Evolutionary conservation across 2,797 vertebrate genomes (phyloP).

Genomic region (Premnoplex brunnescens): DNA sequence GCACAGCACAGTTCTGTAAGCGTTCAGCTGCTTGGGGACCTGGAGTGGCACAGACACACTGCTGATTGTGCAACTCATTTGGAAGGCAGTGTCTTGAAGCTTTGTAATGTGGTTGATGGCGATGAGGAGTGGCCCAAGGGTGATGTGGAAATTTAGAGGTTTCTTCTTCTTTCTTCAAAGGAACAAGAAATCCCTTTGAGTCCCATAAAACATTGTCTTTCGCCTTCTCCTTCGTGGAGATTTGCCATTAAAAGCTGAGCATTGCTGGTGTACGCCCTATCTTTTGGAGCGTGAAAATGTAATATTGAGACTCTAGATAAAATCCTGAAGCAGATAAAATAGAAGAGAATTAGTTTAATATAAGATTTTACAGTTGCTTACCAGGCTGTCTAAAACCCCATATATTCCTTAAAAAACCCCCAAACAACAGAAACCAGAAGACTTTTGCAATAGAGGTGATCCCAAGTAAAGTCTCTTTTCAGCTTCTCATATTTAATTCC

Average conservation of each 20-base stretch:
- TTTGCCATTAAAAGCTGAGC: neutral
- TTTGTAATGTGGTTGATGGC: neutral
- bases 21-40: neutral
- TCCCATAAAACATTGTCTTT: neutral
- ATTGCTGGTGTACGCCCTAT: rapidly evolving
- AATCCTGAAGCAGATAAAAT: neutral
- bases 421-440: neutral
- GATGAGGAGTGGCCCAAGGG: neutral
- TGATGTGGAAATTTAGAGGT: neutral
- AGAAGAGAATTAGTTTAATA: neutral
- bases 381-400: neutral
- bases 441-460: neutral
- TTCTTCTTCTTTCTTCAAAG: neutral
- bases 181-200: neutral
- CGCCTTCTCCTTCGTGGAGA: neutral
- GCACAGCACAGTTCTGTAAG: neutral
- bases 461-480: neutral
- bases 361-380: neutral
- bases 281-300: neutral
- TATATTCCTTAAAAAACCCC: neutral
- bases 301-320: neutral
- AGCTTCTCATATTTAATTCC: neutral
- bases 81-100: neutral
- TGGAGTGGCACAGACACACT: neutral
- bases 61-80: neutral